Percentiles rank a stretch among this genome's conserved stretches.
phyloP scores from a whole-genome alignment of 2,797 vertebrate species.

The Sciurus carolinensis region DNA sequence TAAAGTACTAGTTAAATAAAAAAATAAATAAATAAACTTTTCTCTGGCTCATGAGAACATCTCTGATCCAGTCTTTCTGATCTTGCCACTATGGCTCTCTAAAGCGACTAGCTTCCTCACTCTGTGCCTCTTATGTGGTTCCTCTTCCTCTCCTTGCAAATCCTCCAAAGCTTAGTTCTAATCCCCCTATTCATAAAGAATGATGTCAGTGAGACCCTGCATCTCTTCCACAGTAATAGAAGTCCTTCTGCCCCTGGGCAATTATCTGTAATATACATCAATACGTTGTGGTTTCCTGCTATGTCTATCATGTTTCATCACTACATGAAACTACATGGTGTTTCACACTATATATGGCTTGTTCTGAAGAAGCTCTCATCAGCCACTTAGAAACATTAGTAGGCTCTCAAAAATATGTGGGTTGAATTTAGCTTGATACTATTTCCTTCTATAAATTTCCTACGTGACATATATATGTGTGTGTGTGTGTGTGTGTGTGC shows the following conservation, averaged over 20 bases:
- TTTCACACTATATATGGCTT: not conserved
- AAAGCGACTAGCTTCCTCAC: not conserved
- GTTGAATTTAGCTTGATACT: not conserved
- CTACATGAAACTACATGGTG: not conserved
- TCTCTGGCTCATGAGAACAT: not conserved
- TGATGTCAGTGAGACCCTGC: fast-evolving
- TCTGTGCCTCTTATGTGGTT: not conserved
- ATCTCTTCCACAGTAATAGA: not conserved
- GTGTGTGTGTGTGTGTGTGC: too few species aligned
- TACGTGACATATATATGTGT: not conserved
- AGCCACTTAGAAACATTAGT: not conserved
- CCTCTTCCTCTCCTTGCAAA: not conserved
- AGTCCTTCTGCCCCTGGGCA: not conserved
- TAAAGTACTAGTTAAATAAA: not conserved
- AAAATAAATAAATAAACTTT: not conserved
- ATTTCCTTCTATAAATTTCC: not conserved
- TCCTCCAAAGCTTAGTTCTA: not conserved
- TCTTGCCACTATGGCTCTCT: not conserved
- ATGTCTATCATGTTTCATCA: not conserved
- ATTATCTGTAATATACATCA: not conserved
- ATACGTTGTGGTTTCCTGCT: not conserved
- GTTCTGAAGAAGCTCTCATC: not conserved
- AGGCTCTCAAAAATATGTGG: not conserved
- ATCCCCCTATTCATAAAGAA: not conserved
- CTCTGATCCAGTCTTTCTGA: not conserved